Percentiles rank a stretch among this genome's conserved stretches.
Evolutionary conservation across 2,888 invertebrate genomes (phyloP).

Genomic region (Pyralis farinalis): DNA sequence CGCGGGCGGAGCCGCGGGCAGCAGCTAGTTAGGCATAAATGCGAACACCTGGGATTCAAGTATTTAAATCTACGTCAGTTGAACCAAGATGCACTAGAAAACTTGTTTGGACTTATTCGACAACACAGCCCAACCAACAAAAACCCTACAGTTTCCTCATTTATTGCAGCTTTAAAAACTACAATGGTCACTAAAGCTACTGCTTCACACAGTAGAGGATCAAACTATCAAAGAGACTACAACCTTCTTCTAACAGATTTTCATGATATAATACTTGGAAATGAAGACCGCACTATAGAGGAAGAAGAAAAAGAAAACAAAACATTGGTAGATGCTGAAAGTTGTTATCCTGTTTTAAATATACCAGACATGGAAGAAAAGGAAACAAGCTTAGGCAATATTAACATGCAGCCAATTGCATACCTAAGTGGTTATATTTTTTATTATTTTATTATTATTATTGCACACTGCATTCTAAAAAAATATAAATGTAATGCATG

Average conservation of each 20-base stretch:
- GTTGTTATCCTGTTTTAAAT: too few relatives aligned
- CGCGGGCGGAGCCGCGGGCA: too few relatives aligned
- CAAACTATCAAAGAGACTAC: too few relatives aligned
- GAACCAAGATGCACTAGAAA: conserved; percentile 19
- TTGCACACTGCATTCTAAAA: not conserved
- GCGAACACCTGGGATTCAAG: too few relatives aligned
- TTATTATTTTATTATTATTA: too few relatives aligned
- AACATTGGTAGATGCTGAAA: not conserved
- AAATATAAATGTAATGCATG: not conserved
- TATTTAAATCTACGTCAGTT: conserved; percentile 18
- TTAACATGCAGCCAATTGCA: not conserved
- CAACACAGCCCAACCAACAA: conserved; percentile 18
- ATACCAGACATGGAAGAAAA: not conserved
- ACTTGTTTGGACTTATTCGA: conserved; percentile 17
- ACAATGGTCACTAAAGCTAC: conserved; percentile 1
- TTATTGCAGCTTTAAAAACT: conserved; percentile 11
- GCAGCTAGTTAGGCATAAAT: too few relatives aligned
- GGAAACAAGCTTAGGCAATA: not conserved
- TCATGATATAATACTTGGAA: too few relatives aligned
- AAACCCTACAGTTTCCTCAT: conserved; percentile 13
- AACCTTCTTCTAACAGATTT: too few relatives aligned
- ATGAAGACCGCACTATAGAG: too few relatives aligned
- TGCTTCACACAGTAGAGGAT: conserved; percentile 9
- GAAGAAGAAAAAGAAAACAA: conserved; percentile 5
- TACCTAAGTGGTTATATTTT: not conserved